These are phyloP conservation scores for Stylophora pistillata DNA, from an alignment of 64 coral and sea anemone species.

Conservation along the genomic window DNA sequence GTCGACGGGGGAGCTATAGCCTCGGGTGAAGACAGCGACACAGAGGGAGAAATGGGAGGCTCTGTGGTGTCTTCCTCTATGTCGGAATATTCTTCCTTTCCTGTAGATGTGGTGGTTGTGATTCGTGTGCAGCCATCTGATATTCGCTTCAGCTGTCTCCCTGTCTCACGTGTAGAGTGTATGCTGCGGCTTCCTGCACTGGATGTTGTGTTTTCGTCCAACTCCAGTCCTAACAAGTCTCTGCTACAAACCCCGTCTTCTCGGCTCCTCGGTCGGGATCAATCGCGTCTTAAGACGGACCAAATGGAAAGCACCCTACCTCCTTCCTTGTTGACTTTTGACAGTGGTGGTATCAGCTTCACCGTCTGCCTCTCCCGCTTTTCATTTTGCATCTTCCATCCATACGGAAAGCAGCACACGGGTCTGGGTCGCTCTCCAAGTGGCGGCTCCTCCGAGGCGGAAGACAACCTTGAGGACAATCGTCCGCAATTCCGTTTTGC, in stretches of 20 bases:
- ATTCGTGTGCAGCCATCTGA: conserved; percentile 91
- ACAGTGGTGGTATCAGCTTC: conserved; percentile 95
- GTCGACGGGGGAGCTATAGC: conserved; percentile 62
- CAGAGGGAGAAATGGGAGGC: conserved; percentile 60
- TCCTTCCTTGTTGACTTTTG: conserved; percentile 54
- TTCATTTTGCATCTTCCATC: conserved; percentile 96
- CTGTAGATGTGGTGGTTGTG: conserved; percentile 96
- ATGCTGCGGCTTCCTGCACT: conserved; percentile 91
- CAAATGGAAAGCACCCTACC: conserved; percentile 26
- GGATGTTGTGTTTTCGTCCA: conserved; percentile 93
- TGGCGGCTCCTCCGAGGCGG: conserved; percentile 36
- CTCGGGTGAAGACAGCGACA: conserved; percentile 69
- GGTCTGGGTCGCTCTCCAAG: conserved; percentile 60
- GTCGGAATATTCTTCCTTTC: conserved; percentile 96
- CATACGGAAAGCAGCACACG: conserved; percentile 92
- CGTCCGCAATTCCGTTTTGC: conserved; percentile 56
- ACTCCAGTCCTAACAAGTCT: conserved; percentile 89
- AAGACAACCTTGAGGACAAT: conserved; percentile 65
- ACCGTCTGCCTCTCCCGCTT: conserved; percentile 93
- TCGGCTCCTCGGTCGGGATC: conserved; percentile 33
- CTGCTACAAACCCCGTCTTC: conserved; percentile 35
- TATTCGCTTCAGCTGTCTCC: conserved; percentile 92
- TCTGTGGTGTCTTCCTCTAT: conserved; percentile 94
- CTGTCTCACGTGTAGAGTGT: conserved; percentile 94
- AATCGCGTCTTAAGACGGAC: background rate